Evolutionary conservation across 2,797 vertebrate species (phyloP).

Genomic region (Babyrousa celebensis): DNA sequence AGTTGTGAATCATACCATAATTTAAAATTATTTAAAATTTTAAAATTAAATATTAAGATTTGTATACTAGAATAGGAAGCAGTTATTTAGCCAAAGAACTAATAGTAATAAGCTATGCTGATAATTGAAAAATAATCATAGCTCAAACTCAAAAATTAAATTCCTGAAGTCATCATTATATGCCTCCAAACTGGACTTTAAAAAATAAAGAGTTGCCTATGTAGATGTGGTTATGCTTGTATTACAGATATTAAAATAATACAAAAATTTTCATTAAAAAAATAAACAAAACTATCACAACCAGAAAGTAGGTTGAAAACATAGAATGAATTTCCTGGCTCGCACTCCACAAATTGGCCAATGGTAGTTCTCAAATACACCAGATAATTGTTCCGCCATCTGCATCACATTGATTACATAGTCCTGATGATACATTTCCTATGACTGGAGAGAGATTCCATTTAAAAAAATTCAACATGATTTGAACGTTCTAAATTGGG

Average conservation of each 20-base stretch:
- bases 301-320: slow-evolving; percentile 62
- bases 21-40: slow-evolving; percentile 29
- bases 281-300: slow-evolving; percentile 34
- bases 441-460: neutral
- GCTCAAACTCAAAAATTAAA: neutral
- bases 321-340: slow-evolving; percentile 45
- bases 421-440: slow-evolving; percentile 56
- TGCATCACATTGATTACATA: slow-evolving; percentile 66
- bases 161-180: slow-evolving; percentile 12
- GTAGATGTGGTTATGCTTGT: neutral
- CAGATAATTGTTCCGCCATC: slow-evolving; percentile 55
- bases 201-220: neutral
- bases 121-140: slow-evolving; percentile 44
- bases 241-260: slow-evolving; percentile 52
- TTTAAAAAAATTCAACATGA: slow-evolving; percentile 24
- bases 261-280: slow-evolving; percentile 51
- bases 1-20: neutral
- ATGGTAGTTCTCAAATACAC: slow-evolving; percentile 35
- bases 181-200: neutral
- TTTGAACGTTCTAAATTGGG: slow-evolving; percentile 53
- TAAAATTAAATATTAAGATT: slow-evolving; percentile 34
- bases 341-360: neutral
- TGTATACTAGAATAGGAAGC: neutral
- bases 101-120: neutral
- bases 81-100: slow-evolving; percentile 44